A percentile compares a stretch with the other conserved stretches of the same genome.
These are phyloP conservation scores for Leiothrix lutea DNA, from an alignment of 2,113 vertebrate genomes.

Conservation along the genomic window DNA sequence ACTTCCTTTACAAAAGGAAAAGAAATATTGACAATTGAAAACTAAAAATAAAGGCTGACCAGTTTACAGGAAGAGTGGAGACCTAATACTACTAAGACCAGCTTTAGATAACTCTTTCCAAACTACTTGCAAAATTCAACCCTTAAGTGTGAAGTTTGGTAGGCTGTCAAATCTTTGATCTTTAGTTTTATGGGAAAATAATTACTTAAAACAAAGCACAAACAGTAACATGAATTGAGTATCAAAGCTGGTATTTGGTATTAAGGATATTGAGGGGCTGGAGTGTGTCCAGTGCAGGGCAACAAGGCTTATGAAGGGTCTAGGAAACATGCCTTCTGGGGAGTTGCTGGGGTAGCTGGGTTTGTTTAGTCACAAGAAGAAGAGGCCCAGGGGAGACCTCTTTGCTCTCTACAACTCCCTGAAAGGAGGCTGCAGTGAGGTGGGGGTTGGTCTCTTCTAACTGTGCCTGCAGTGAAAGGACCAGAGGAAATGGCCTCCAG, in stretches of 20 bases:
- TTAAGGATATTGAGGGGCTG: not conserved
- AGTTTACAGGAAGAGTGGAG: conserved; percentile 26
- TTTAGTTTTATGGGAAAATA: not conserved
- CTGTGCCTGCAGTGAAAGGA: not conserved
- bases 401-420: not conserved
- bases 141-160: not conserved
- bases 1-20: conserved; percentile 41
- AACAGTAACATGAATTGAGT: not conserved
- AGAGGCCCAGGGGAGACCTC: not conserved
- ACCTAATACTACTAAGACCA: not conserved
- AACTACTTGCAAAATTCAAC: not conserved
- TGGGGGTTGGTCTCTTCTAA: not conserved
- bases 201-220: not conserved
- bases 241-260: not conserved
- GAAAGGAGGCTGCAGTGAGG: not conserved
- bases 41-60: conserved; percentile 47
- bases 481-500: not conserved
- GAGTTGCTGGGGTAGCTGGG: not conserved
- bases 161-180: not conserved
- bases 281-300: not conserved
- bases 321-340: not conserved
- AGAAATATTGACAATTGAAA: conserved; percentile 44
- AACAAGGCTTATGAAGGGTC: not conserved
- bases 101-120: not conserved
- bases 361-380: not conserved